Base-by-base conservation (phyloP, 2,888 invertebrate species). In the Plagiodera versicolora region DNA sequence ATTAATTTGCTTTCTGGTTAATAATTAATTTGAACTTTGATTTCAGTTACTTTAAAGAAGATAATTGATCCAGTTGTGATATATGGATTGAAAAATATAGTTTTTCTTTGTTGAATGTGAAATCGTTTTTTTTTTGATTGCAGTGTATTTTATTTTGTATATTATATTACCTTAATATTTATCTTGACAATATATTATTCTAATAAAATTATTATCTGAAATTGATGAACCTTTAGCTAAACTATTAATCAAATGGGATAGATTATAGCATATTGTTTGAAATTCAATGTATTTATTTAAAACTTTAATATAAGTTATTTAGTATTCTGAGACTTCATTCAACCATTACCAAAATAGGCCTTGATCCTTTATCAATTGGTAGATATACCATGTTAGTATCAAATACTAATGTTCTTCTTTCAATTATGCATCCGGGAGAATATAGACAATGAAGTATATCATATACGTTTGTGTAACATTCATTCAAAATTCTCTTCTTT, bases 111-210 rank as follows among this genome's bases (percentile, higher is more conserved):
- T 39, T 39, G n/a, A 39, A 39, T 39, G 14, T 39, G 14, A 39
- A 39, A 39, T 39, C n/a, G 39, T 39, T 39, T 39, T 39, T 9
- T 39, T 39, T 39, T 39, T 11, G 14, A 39, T 39, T 39, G 39
- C 39, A 39, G 39, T 39, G 39, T 39, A 39, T 39, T 39, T 39
- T 39, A 39, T 39, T 39, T 39, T 39, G 39, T 39, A 39, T 39
- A 39, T 39, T 39, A 39, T 39, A 39, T 39, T 11, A 39, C 11
- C 39, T 9, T 10, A 39, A 39, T 39, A 39, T 39, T 39, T 39
- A 39, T 39, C 39, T 39, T 39, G 39, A 39, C 32, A 32, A 10
- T 39, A 39, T 39, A 39, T n/a, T 32, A 32, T 39, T 39, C 39
- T 39, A n/a, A 39, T 39, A 39, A 39, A 39, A 39, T 3, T 8